Base-by-base conservation (phyloP, 2,888 invertebrate genomes). In the Dorcus parallelipipedus region DNA sequence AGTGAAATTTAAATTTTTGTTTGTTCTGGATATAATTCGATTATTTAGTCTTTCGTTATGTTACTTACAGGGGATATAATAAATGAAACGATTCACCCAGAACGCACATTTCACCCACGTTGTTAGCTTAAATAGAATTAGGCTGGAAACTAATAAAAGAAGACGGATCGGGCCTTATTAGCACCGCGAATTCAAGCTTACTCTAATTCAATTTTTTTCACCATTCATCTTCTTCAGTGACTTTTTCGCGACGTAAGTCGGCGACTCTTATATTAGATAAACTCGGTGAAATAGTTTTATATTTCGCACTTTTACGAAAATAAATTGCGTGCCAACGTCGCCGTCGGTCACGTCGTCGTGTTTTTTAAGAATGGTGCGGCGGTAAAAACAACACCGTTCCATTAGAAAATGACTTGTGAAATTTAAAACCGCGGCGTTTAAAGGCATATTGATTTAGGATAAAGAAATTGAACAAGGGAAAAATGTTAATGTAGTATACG, bases 111-210 rank as follows among this genome's bases (percentile, higher is more conserved):
- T 45, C 14, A 9, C 17, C 45, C 9, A 45, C 9, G 3, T 17
- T 45, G 14, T 45, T 42, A 33, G 42, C 42, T 38, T 49, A 49
- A 55, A 38, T 38, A 50, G 53, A 57, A 56, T 52, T 50, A 60
- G 60, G 61, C 55, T 58, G 47, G 59, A 56, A 70, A 67, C 67
- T 72, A 72, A 72, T 71, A 68, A 75, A 76, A 71, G 76, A 76
- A 76, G 76, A 76, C 71, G 71, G 76, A 76, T 75, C 69, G 72
- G 68, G 61, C 64, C 68, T 72, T 73, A 74, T 72, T 73, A 73
- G 69, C 70, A 64, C 64, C 62, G 64, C 69, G 70, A 66, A 72
- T 71, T 74, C 70, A 63, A 67, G 64, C 69, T 69, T 71, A 71
- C 71, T 67, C 59, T 65, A 66, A 66, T 66, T 67, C 61, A 67